These are phyloP conservation scores for Drosophila sproati DNA, from an alignment of 1,140 invertebrate genomes.

Conservation along the genomic window DNA sequence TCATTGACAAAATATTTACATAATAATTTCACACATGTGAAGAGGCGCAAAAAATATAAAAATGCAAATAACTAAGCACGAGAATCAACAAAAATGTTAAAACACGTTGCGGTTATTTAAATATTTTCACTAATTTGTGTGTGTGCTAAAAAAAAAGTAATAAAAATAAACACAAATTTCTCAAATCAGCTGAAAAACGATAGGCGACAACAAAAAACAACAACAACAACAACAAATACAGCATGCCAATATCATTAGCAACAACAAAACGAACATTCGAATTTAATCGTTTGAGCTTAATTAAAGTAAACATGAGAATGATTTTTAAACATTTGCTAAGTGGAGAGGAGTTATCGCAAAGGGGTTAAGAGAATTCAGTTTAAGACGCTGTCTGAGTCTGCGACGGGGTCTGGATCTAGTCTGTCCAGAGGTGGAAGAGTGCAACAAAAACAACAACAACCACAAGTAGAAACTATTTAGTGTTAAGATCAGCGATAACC, in stretches of 20 bases:
- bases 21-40: slow-evolving; percentile 58
- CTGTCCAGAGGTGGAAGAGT: slow-evolving; percentile 34
- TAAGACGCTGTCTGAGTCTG: slow-evolving; percentile 13
- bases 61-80: slow-evolving; percentile 1
- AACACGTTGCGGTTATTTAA: slow-evolving; percentile 79
- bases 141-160: slow-evolving; percentile 43
- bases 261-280: slow-evolving; percentile 43
- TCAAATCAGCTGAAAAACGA: slow-evolving; percentile 60
- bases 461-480: slow-evolving; percentile 69
- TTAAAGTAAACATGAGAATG: slow-evolving; percentile 78
- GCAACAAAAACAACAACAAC: slow-evolving; percentile 54
- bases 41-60: background rate
- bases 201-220: slow-evolving; percentile 34
- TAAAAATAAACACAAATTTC: slow-evolving; percentile 45
- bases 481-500: slow-evolving; percentile 74
- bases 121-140: slow-evolving; percentile 71
- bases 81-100: slow-evolving; percentile 44
- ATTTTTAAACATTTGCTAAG: slow-evolving; percentile 68
- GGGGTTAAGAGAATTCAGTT: slow-evolving; percentile 2
- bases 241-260: slow-evolving; percentile 51
- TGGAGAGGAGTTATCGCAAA: slow-evolving; percentile 5
- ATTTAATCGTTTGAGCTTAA: slow-evolving; percentile 66
- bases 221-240: slow-evolving; percentile 34
- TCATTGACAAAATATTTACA: slow-evolving; percentile 52
- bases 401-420: slow-evolving; percentile 29